These are phyloP conservation scores for Aricia agestis DNA, from an alignment of 1,140 invertebrate species.

Conservation along the genomic window DNA sequence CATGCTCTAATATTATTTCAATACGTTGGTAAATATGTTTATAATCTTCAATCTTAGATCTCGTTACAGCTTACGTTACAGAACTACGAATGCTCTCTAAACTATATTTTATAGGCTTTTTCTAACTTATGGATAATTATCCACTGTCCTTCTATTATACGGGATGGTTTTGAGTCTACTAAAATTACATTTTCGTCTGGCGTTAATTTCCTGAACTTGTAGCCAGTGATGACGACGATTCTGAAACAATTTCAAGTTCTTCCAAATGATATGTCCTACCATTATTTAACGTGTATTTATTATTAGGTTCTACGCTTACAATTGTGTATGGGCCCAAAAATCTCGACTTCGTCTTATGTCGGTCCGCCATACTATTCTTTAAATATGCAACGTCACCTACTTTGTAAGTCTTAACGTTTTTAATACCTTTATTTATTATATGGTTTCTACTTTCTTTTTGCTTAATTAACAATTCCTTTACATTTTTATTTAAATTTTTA, in stretches of 20 bases:
- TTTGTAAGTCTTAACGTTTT: slow-evolving; percentile 16
- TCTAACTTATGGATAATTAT: slow-evolving; percentile 26
- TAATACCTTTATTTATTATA: slow-evolving; percentile 23
- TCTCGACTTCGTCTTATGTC: slow-evolving; percentile 24
- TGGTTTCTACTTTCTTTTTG: slow-evolving; percentile 23
- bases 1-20: slow-evolving; percentile 29
- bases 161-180: slow-evolving; percentile 19
- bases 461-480: slow-evolving; percentile 17
- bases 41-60: slow-evolving; percentile 18
- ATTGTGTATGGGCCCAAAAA: slow-evolving; percentile 28
- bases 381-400: slow-evolving; percentile 27
- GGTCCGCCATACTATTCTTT: slow-evolving; percentile 29
- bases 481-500: slow-evolving; percentile 26
- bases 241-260: slow-evolving; percentile 26
- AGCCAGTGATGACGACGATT: slow-evolving; percentile 16
- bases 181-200: slow-evolving; percentile 22
- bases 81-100: slow-evolving; percentile 13
- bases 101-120: slow-evolving; percentile 25
- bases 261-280: slow-evolving; percentile 27
- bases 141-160: slow-evolving; percentile 25
- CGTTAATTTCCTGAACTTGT: slow-evolving; percentile 22
- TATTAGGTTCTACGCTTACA: slow-evolving; percentile 18
- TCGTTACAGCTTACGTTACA: background rate
- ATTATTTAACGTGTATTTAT: slow-evolving; percentile 31
- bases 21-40: slow-evolving; percentile 27